phyloP scores from a whole-genome alignment of 2,113 vertebrate genomes.

The Atractosteus spatula region DNA sequence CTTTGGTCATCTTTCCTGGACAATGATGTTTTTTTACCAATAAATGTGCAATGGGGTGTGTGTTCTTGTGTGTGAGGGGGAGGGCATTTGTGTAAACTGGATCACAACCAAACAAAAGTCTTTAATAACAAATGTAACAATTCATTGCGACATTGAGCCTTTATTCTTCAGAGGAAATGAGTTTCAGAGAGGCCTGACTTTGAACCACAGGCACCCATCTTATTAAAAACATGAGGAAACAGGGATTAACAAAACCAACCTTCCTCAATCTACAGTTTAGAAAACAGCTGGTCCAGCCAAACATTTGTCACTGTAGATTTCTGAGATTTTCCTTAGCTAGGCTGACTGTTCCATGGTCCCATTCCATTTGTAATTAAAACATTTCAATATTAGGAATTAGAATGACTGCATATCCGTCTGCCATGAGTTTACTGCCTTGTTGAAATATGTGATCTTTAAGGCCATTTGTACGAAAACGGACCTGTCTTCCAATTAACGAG shows the following conservation, averaged over 20 bases:
- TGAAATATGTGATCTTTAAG: not conserved
- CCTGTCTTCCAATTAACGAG: not conserved
- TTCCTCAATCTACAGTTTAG: slow-evolving; percentile 72
- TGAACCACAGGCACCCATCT: slow-evolving; percentile 63
- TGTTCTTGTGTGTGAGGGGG: not conserved
- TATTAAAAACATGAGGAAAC: slow-evolving; percentile 74
- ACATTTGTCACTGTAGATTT: slow-evolving; percentile 65
- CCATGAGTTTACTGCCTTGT: not conserved
- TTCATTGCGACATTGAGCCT: slow-evolving; percentile 51
- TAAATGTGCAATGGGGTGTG: not conserved
- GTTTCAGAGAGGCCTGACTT: slow-evolving; percentile 55
- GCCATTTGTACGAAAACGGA: not conserved
- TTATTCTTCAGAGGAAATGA: slow-evolving; percentile 43
- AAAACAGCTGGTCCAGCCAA: slow-evolving; percentile 63
- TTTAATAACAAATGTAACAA: slow-evolving; percentile 29
- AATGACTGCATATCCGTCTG: not conserved
- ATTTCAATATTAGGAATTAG: not conserved
- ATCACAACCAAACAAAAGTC: slow-evolving; percentile 16
- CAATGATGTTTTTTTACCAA: slow-evolving; percentile 9
- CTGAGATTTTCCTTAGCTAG: slow-evolving; percentile 46
- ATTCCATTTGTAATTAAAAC: not conserved
- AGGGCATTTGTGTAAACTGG: slow-evolving; percentile 28
- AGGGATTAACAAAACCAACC: slow-evolving; percentile 75
- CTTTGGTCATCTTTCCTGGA: not conserved
- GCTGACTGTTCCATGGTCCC: not conserved